Evolutionary conservation across 2,888 invertebrate genomes (phyloP), one percentile per base, ranked within the genome.

Genomic region (Tinea trinotella): DNA sequence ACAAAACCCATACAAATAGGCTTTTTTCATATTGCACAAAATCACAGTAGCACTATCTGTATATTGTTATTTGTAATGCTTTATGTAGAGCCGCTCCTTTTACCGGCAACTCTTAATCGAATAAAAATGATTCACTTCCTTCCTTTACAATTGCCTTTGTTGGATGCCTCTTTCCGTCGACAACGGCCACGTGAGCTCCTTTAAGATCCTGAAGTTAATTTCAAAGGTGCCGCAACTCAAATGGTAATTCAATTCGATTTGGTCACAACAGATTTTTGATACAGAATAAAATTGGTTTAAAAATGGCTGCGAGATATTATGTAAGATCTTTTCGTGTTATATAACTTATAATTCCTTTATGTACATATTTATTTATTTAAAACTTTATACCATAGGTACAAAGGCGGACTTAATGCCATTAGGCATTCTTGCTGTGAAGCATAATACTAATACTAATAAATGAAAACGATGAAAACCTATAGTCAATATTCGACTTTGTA

Each of bases 81-180:
- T 50, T 50, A 30, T 35, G 18, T 46, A 46, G 18, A 10, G 46
- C 52, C 18, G 35, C 35, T 35, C 12, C 22, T 24, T 20, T 50
- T 50, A 60, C 63, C n/a, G n/a, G n/a, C n/a, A n/a, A n/a, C n/a
- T n/a, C n/a, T n/a, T 76, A 76, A 77, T 74, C 68, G 71, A 76
- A 73, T 74, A 74, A 78, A 72, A 66, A 79, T 76, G 64, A 74
- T 53, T 40, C 36, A 52, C 57, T 56, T 56, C 56, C 57, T 57
- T 57, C 53, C 53, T 22, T 53, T 53, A 2, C 22, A 40, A 40
- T 35, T 12, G 12, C 50, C 13, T 50, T 50, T 50, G 50, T 50
- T 13, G 7, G 4, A 12, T n/a, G 18, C 2, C 40, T 12, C 3
- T 19, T 15, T 46, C 40, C 4, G 20, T 48, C 10, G n/a, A 48